phyloP scores from a whole-genome alignment of 2,113 vertebrate species.

The Natator depressus region DNA sequence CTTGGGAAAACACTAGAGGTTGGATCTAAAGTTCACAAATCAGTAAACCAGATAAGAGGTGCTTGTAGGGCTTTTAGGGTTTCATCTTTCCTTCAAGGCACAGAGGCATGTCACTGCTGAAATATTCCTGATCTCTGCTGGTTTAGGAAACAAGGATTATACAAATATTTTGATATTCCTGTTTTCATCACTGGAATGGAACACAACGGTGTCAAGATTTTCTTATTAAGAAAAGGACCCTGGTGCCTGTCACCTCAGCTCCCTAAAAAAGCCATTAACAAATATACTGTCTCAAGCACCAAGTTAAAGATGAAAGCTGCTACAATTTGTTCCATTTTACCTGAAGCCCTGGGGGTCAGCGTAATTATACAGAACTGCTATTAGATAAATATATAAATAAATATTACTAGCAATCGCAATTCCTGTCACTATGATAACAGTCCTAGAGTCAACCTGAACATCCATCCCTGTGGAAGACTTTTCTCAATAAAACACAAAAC shows the following conservation, averaged over 20 bases:
- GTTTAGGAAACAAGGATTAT: not conserved
- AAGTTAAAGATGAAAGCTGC: constrained; percentile 17
- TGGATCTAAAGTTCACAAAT: not conserved
- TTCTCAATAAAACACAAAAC: not conserved
- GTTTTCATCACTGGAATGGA: not conserved
- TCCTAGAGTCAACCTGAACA: not conserved
- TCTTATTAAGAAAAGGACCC: not conserved
- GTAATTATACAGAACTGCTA: not conserved
- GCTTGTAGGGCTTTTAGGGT: not conserved
- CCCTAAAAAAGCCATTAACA: not conserved
- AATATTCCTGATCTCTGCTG: not conserved
- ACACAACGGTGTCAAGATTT: not conserved
- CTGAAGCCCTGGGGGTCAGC: not conserved
- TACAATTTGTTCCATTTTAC: not conserved
- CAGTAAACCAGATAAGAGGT: not conserved
- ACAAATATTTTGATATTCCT: not conserved
- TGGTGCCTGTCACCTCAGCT: not conserved
- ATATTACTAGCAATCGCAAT: constrained; percentile 13
- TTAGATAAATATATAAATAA: not conserved
- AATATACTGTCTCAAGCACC: not conserved
- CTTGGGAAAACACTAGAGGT: not conserved
- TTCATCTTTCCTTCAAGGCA: not conserved
- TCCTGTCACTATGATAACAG: not conserved
- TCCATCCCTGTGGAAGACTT: not conserved
- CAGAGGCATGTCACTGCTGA: not conserved